phyloP scores from a whole-genome alignment of 2,888 invertebrate genomes.

The Thymelicus acteon region DNA sequence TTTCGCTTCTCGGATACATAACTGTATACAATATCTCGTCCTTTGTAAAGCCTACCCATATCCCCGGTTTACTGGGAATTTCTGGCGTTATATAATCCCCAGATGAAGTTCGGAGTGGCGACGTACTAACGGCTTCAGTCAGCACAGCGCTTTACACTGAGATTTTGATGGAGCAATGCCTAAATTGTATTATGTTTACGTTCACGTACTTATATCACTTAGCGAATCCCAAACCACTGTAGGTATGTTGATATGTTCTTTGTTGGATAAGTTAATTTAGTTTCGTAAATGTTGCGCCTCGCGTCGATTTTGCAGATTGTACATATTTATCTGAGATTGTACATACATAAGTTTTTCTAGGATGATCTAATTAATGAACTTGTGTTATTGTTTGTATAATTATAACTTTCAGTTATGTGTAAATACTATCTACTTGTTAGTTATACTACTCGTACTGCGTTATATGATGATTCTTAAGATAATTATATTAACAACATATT shows the following conservation, averaged over 20 bases:
- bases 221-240: background rate
- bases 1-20: background rate
- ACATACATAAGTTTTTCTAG: background rate
- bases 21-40: background rate
- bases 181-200: constrained; percentile 7
- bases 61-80: constrained; percentile 18
- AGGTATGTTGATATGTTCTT: background rate
- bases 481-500: too few relatives aligned
- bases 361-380: too few relatives aligned
- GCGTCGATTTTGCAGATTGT: too few relatives aligned
- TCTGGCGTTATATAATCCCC: constrained; percentile 28
- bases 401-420: too few relatives aligned
- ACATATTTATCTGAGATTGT: too few relatives aligned
- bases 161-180: background rate
- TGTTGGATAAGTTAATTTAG: background rate
- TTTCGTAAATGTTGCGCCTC: background rate
- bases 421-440: too few relatives aligned
- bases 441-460: too few relatives aligned
- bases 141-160: background rate
- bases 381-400: too few relatives aligned
- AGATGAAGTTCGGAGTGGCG: constrained; percentile 23
- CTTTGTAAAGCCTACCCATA: constrained; percentile 21
- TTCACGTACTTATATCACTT: background rate
- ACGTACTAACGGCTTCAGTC: constrained; percentile 10
- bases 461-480: too few relatives aligned